Evolutionary conservation across 2,888 invertebrate genomes (phyloP).

Genomic region (Dolichopus griseipennis): DNA sequence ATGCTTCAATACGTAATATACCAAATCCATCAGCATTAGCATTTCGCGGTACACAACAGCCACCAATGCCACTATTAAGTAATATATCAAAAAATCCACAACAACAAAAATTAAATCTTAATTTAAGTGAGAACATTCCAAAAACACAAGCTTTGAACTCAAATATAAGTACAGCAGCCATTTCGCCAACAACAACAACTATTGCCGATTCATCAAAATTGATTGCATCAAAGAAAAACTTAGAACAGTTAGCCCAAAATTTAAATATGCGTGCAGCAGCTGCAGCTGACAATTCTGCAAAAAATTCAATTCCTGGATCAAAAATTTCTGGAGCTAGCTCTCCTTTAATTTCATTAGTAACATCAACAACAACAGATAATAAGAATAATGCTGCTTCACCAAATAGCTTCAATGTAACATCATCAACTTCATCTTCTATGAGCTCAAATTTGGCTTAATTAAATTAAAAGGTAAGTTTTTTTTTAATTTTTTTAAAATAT

Average conservation of each 20-base stretch:
- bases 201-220: conserved; percentile 22
- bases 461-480: not conserved
- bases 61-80: conserved; percentile 27
- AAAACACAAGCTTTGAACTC: not conserved
- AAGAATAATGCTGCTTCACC: not conserved
- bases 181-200: conserved; percentile 20
- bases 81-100: conserved; percentile 25
- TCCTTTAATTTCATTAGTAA: not conserved
- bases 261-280: conserved; percentile 37
- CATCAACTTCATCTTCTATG: not conserved
- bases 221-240: conserved; percentile 31
- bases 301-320: conserved; percentile 29
- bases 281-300: conserved; percentile 31
- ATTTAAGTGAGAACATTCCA: conserved; percentile 5
- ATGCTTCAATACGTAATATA: conserved; percentile 54
- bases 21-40: conserved; percentile 55
- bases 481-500: too few species aligned
- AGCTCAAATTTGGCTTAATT: not conserved
- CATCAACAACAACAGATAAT: conserved; percentile 13
- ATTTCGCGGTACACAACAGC: conserved; percentile 45
- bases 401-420: not conserved
- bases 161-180: not conserved
- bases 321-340: not conserved
- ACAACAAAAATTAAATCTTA: conserved; percentile 17
- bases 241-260: conserved; percentile 42